A percentile compares a stretch with the other conserved stretches of the same genome.
Evolutionary conservation across 2,113 vertebrate species (phyloP).

Genomic region (Telmatochromis sp.): DNA sequence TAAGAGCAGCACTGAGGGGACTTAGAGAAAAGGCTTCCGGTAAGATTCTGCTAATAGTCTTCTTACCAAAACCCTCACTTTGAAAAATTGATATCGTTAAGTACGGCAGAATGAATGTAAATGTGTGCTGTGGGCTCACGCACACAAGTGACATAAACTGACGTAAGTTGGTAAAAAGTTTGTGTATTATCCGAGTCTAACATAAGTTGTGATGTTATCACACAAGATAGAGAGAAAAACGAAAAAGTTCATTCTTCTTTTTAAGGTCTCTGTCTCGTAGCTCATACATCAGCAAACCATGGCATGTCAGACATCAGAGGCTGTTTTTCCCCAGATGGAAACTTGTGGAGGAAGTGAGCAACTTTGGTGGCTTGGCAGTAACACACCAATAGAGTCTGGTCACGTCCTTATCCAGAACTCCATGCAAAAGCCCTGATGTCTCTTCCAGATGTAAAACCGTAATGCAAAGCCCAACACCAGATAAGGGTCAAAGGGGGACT

Average conservation of each 20-base stretch:
- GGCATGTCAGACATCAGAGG: constrained; percentile 48
- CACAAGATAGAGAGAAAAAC: constrained; percentile 15
- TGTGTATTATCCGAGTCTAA: neutral
- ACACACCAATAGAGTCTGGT: constrained; percentile 51
- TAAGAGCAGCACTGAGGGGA: neutral
- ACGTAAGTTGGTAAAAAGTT: neutral
- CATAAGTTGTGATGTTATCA: constrained; percentile 2
- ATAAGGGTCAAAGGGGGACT: constrained; percentile 55
- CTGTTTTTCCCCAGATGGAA: constrained; percentile 47
- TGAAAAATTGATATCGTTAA: constrained; percentile 1
- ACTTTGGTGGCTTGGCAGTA: constrained; percentile 66
- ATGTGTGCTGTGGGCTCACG: neutral
- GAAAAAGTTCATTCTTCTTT: constrained; percentile 13
- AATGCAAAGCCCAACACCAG: constrained; percentile 49
- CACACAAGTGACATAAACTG: neutral
- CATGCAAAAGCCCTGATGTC: constrained; percentile 44
- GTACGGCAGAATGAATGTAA: neutral
- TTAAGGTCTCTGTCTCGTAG: constrained; percentile 23
- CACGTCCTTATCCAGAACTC: constrained; percentile 55
- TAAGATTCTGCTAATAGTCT: constrained; percentile 2
- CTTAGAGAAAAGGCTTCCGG: neutral
- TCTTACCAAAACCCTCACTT: constrained; percentile 4
- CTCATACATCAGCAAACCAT: constrained; percentile 50
- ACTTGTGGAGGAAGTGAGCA: constrained; percentile 61
- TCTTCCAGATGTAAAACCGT: constrained; percentile 62